Base-by-base conservation (phyloP, 2,113 vertebrate species). In the Cinclus mexicanus region DNA sequence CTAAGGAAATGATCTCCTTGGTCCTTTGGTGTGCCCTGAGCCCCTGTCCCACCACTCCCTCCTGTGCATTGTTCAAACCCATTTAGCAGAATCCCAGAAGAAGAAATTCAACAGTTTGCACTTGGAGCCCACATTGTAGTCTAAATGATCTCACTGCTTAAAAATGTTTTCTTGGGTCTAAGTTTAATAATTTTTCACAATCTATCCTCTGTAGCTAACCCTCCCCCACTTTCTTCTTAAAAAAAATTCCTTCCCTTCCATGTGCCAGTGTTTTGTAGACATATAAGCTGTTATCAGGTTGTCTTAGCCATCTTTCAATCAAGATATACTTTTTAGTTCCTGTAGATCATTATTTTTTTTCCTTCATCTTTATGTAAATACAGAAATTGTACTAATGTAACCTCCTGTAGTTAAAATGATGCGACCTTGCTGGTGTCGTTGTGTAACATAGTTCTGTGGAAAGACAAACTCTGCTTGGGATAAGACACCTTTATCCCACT, bases 251-350 rank as follows among this genome's bases (percentile, higher is more conserved):
- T 92, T 94, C 76, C 61, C 67, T 93, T 68, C 93, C 88, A 94
- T 95, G 92, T 96, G 95, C 90, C 77, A 80, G 86, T 94, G 92
- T 96, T 93, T 94, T 93, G 77, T 90, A 95, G 92, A 95, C 94
- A 89, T 75, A 77, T 88, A 83, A 93, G 83, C 92, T 82, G 93
- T 96, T 97, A 96, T 92, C 93, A 92, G 87, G 83, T 97, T 96
- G 93, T 96, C 93, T 95, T 81, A 95, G 86, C 86, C 88, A 86
- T 96, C 94, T 96, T 94, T 96, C 93, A 96, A 96, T 93, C 95
- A 96, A 95, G 94, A 95, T 95, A 90, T 92, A 95, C 93, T 95
- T 96, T 93, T 96, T 90, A 89, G 92, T 96, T 96, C 92, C 92
- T 93, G 65, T 64, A 44, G 69, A 88, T 93, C 56, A 92, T 93